Conservation (phyloP, 1,140 invertebrate genomes). For the Panagrolaimus sp. region DNA sequence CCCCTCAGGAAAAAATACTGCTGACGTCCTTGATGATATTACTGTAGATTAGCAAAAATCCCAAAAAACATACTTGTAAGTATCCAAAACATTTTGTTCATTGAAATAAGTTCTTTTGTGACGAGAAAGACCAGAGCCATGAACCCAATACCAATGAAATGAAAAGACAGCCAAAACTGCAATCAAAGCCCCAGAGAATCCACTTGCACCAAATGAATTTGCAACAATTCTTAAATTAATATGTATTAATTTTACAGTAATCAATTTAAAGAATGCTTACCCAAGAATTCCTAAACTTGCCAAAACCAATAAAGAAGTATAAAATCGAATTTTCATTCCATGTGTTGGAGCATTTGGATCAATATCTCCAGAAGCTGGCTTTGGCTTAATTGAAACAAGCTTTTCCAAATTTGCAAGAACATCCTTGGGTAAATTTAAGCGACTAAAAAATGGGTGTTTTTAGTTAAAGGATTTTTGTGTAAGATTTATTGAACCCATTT, state of each 20-base stretch:
- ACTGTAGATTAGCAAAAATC: too few relatives aligned
- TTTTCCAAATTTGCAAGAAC: conserved; percentile 14
- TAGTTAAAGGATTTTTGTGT: not conserved
- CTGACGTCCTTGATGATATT: too few relatives aligned
- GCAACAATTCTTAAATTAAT: not conserved
- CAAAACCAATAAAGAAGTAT: conserved; percentile 3
- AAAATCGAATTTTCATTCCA: conserved; percentile 15
- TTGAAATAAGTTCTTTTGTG: conserved; percentile 16
- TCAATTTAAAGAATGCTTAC: not conserved
- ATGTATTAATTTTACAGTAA: not conserved
- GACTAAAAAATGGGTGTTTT: conserved; percentile 6
- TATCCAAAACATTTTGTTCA: conserved; percentile 23
- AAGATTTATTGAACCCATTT: not conserved
- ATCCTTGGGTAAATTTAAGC: conserved; percentile 15
- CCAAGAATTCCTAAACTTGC: conserved; percentile 11
- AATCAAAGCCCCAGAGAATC: not conserved
- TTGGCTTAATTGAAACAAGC: not conserved
- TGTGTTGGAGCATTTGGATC: conserved; percentile 17
- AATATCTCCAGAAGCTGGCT: not conserved
- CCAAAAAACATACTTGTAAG: conserved; percentile 12
- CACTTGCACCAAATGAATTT: not conserved
- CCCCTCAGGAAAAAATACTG: too few relatives aligned
- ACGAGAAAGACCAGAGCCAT: conserved; percentile 9
- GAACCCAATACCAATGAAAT: not conserved
- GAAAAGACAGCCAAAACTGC: not conserved